Conservation (phyloP, 2,797 vertebrate species). For the Nyctalus aviator region DNA sequence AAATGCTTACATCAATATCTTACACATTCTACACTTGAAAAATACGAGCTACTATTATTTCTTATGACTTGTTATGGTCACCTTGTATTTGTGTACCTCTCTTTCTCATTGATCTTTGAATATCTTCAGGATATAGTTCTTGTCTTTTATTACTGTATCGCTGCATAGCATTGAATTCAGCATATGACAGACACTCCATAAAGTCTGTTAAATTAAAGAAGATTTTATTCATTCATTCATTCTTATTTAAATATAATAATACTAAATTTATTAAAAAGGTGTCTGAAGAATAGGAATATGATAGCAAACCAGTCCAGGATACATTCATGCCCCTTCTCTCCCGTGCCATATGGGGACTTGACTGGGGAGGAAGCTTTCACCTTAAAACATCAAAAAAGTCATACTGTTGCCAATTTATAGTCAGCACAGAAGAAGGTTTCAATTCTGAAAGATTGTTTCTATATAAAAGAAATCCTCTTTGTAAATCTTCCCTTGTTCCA, state of each 20-base stretch:
- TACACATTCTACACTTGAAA: background rate
- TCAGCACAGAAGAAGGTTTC: background rate
- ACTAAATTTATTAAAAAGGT: background rate
- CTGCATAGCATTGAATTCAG: background rate
- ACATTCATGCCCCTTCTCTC: background rate
- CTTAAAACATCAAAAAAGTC: constrained; percentile 9
- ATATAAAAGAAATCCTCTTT: background rate
- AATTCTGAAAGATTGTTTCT: constrained; percentile 1
- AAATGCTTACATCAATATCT: background rate
- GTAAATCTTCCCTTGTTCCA: background rate
- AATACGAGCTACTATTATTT: background rate
- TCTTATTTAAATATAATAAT: background rate
- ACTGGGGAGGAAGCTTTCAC: background rate
- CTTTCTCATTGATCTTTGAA: background rate
- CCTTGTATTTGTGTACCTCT: background rate
- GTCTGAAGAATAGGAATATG: background rate
- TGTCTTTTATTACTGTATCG: background rate
- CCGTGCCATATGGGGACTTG: background rate
- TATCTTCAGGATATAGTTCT: background rate
- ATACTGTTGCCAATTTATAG: background rate
- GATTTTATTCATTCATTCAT: background rate
- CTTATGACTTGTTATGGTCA: background rate
- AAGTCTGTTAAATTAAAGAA: background rate
- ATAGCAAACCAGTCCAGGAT: background rate
- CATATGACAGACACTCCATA: background rate